Base-by-base conservation (phyloP, 2,888 invertebrate species). In the Muschampia plurimacula region DNA sequence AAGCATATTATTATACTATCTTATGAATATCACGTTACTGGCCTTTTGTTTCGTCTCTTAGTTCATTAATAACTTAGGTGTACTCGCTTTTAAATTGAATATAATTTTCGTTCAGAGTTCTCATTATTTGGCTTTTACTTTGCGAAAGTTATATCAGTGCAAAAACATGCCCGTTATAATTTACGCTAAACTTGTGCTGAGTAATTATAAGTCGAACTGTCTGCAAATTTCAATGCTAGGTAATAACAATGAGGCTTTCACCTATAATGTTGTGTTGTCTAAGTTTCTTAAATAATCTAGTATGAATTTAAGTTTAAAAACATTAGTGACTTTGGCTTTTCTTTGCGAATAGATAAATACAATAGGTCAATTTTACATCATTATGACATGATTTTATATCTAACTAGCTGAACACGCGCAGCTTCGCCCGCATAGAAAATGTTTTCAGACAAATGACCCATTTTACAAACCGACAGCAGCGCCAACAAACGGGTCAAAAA, bases 201-300 rank as follows among this genome's bases (percentile, higher is more conserved):
- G 72, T 77, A 74, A 77, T n/a, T 72, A 44, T 55, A 49, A 67
- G 73, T 68, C 74, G 41, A 77, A 77, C 74, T 62, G 76, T 78
- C 72, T 68, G 73, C 76, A 74, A 76, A 73, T 72, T 74, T 76
- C 74, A 71, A 36, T 69, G 67, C 49, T 74, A 71, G 59, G 55
- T 52, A 36, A 71, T 52, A 46, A 69, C 70, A 71, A 73, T 64
- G 69, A 28, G 22, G 64, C 49, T 62, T 62, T 62, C 3, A 39
- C 8, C 62, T 2, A 62, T 32, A 59, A 5, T 59, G 32, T 59
- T 32, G 59, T 32, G 22, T 0, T 22, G 22, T 22, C 22, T 22
- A 22, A 22, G 22, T 22, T 22, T 22, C 59, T 59, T 57, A 28
- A 28, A 10, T 28, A 57, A 22, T 57, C 7, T 28, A n/a, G 46